phyloP scores from a whole-genome alignment of 23 tunicate genomes.

The Trididemnum nubilum region DNA sequence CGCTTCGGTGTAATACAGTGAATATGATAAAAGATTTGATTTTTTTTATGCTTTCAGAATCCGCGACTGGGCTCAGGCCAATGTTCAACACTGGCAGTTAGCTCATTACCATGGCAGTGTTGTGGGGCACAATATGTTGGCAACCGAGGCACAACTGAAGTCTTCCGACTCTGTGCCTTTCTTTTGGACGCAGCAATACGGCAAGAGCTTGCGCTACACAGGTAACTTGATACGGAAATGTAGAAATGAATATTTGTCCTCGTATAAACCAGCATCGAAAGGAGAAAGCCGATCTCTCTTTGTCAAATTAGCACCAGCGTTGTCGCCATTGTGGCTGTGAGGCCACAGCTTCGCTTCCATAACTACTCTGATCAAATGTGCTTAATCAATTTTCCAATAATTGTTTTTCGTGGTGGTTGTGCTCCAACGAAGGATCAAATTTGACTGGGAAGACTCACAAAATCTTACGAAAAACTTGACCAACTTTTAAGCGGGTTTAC shows the following conservation, averaged over 20 bases:
- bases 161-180: constrained; percentile 71
- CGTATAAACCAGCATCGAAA: too few species aligned
- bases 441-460: too few species aligned
- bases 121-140: constrained; percentile 77
- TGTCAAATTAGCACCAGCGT: too few species aligned
- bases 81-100: constrained; percentile 97
- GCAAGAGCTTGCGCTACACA: constrained; percentile 83
- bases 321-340: too few species aligned
- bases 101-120: constrained; percentile 85
- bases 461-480: too few species aligned
- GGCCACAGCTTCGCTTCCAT: too few species aligned
- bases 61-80: constrained; percentile 71
- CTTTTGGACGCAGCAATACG: constrained; percentile 90
- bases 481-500: too few species aligned
- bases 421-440: too few species aligned
- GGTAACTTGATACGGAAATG: constrained; percentile 46
- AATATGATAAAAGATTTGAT: background rate
- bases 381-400: too few species aligned
- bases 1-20: background rate
- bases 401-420: too few species aligned
- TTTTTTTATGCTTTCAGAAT: constrained; percentile 30
- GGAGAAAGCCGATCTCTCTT: too few species aligned
- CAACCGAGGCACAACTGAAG: constrained; percentile 17
- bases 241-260: background rate
- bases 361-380: too few species aligned